Evolutionary conservation across 1,140 invertebrate species (phyloP), one percentile per base, ranked within the genome.

Genomic region (Pseudobourletiella spinata): DNA sequence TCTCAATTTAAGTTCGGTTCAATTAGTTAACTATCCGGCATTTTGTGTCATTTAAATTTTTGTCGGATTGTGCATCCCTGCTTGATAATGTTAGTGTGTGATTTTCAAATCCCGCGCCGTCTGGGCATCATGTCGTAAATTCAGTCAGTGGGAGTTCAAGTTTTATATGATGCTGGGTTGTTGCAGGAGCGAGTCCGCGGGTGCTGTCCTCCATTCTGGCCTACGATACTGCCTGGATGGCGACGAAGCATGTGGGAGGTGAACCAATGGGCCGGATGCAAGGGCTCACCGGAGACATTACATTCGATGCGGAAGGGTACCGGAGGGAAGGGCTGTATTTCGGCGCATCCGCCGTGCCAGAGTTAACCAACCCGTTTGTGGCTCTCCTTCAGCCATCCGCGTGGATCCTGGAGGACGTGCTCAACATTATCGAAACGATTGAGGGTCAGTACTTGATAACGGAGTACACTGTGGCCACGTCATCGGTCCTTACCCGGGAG

Each of bases 311-410:
- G 0, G 20, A 57, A 0, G 68, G 68, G 22, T 61, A 32, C 50
- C 32, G 68, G 15, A 22, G 26, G 15, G 59, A 58, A 32, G 67
- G 67, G 2, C 24, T 63, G 2, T 69, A 56, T 48, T 64, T 64
- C 35, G 68, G 68, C 1, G 50, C 59, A 1, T 59, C 63, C 0
- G 46, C 59, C 8, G 62, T 60, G 39, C 43, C 63, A 1, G 35
- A 56, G 2, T 58, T 48, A 8, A 39, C 44, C 3, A 57, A 59
- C 0, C 24, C 28, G 11, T 24, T 18, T 3, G 57, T 64, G n/a
- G 46, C 68, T 15, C 65, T 70, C 2, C 60, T 70, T 14, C 68
- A 70, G 39, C 63, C 65, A 0, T 70, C 68, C 3, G 50, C 57
- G 2, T 70, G 63, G 63, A 65, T 70, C 18, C 29, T 70, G 3